Evolutionary conservation across 2,797 vertebrate genomes (phyloP), one percentile per base, ranked within the genome.

Genomic region (Falco columbarius): DNA sequence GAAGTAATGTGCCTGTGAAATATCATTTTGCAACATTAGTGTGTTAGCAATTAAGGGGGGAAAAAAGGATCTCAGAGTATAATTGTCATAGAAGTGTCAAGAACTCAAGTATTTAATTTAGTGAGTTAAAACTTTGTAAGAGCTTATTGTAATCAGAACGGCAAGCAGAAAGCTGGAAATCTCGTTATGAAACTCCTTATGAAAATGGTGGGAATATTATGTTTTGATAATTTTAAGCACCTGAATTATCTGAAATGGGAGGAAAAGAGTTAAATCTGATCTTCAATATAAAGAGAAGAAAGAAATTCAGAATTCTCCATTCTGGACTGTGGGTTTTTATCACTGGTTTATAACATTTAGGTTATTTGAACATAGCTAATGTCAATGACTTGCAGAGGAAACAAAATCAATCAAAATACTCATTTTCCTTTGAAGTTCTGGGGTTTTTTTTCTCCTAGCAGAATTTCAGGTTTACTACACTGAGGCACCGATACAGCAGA

Each of bases 1-100:
- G 97, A 98, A 98, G 97, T 95, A 95, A 95, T 79, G 81, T 95
- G 93, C 79, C 95, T 92, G 92, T 96, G 91, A 96, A 97, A 97
- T 94, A 98, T 81, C 97, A 88, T 97, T 98, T 98, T 97, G 93
- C 96, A 94, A 96, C 86, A 96, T 94, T 96, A 95, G 61, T 54
- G 65, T 89, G 87, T 86, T 95, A 96, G 93, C 97, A 97, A 98
- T 98, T 98, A 97, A 80, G 30, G 62, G 14, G 30, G 27, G 24
- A 15, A 68, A 83, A 92, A 65, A 49, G 38, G 36, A 63, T 96
- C 67, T 93, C 3, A 6, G 75, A 80, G 76, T 94, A 66, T 86
- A 83, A 90, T 79, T 94, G 84, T 85, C 62, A 62, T 38, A 49
- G 73, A 82, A 72, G 51, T 85, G 77, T 80, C 80, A 97, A 79